A percentile compares a stretch with the other conserved stretches of the same genome.
Conservation (phyloP, 2,888 invertebrate genomes). For the Polymixis flavicincta region DNA sequence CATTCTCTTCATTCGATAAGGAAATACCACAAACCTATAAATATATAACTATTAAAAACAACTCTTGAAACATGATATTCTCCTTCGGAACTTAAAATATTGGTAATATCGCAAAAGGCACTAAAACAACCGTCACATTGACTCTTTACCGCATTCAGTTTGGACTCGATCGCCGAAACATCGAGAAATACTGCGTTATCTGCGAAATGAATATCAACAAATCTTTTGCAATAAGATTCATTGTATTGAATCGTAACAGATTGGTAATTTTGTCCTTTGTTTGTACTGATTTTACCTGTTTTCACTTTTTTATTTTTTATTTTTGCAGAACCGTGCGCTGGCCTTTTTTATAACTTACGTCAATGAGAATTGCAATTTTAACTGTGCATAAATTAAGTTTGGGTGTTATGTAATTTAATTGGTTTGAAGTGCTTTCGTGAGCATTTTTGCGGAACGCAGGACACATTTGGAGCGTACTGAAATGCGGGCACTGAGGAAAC, state of each 20-base stretch:
- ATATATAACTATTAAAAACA: conserved; percentile 66
- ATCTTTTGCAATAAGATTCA: conserved; percentile 67
- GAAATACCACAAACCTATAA: conserved; percentile 72
- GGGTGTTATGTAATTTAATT: conserved; percentile 69
- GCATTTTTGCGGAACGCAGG: conserved; percentile 54
- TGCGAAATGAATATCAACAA: conserved; percentile 66
- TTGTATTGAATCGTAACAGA: conserved; percentile 55
- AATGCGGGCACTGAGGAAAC: conserved; percentile 51
- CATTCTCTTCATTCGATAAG: conserved; percentile 73
- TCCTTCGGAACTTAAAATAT: conserved; percentile 75
- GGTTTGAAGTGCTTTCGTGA: conserved; percentile 66
- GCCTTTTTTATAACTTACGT: conserved; percentile 66
- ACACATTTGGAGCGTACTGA: conserved; percentile 60
- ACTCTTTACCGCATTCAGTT: conserved; percentile 72
- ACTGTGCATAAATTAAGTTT: conserved; percentile 70
- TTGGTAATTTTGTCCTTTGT: conserved; percentile 47
- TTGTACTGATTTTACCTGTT: conserved; percentile 27
- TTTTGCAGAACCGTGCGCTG: conserved; percentile 37
- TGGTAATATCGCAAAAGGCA: conserved; percentile 70
- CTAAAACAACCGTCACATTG: conserved; percentile 70
- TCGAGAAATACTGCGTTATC: conserved; percentile 70
- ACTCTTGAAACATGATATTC: conserved; percentile 75
- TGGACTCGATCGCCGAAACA: conserved; percentile 71
- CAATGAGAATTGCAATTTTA: conserved; percentile 68
- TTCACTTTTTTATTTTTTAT: conserved; percentile 38